Evolutionary conservation across 2,797 vertebrate genomes (phyloP), one percentile per base, ranked within the genome.

Genomic region (Cyclura pinguis): DNA sequence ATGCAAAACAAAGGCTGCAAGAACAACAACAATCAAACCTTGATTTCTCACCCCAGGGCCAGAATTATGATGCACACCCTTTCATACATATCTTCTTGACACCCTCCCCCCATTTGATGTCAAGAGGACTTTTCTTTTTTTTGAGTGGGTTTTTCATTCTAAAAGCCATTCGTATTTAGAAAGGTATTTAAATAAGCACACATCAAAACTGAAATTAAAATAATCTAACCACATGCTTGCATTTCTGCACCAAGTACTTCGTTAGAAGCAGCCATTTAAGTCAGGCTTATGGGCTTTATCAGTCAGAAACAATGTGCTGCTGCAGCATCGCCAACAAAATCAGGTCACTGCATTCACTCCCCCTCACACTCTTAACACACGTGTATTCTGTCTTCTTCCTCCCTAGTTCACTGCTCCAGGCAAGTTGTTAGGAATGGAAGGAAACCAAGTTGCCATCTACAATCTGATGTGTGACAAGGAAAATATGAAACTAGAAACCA

Each of bases 261-360:
- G 4, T 35, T 74, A 92, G 80, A 90, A 94, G 89, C 91, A 87
- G 84, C 91, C 91, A 84, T 91, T 95, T 88, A 93, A 86, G 89
- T 27, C 18, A 93, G 92, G 89, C 92, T 87, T 92, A 86, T 1
- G 90, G 89, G 10, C 55, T 59, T 86, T 72, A 47, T 74, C 67
- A 74, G 80, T 88, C 89, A 92, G 84, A 88, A 90, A 59, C 88
- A 90, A 89, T 80, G 12, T 93, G 92, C 52, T 90, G 92, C 92
- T 92, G 93, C 92, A 94, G 93, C 4, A 94, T 92, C 92, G 94
- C 95, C 93, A 94, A 94, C 93, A 88, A 94, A 95, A 96, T 96
- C 95, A 94, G 95, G 94, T 96, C 95, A 94, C 88, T 94, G 78
- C 88, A 74, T 72, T 76, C 88, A 38, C 91, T 91, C 80, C 83